phyloP scores from a whole-genome alignment of 2,113 vertebrate genomes.

The Melanotaenia duboulayi region DNA sequence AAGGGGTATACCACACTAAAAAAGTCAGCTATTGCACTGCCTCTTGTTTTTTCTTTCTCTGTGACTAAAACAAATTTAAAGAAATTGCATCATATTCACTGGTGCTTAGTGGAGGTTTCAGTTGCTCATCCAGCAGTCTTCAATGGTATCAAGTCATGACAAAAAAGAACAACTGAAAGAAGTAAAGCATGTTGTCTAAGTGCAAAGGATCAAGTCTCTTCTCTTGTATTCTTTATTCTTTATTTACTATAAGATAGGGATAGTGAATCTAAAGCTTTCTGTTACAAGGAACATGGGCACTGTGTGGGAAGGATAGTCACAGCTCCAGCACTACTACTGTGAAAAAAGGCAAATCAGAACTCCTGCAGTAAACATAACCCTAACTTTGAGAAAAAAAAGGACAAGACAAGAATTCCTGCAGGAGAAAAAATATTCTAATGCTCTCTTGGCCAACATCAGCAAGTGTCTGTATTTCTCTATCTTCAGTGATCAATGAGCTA shows the following conservation, averaged over 20 bases:
- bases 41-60: conserved; percentile 6
- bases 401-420: background rate
- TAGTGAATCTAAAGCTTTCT: background rate
- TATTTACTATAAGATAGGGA: background rate
- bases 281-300: background rate
- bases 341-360: conserved; percentile 19
- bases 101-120: conserved; percentile 3
- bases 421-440: background rate
- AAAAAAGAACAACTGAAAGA: background rate
- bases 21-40: conserved; percentile 18
- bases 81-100: conserved; percentile 36
- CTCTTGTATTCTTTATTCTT: background rate
- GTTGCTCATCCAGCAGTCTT: background rate
- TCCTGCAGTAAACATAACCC: background rate
- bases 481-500: conserved; percentile 40
- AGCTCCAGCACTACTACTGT: background rate
- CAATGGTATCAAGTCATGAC: background rate
- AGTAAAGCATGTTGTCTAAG: background rate
- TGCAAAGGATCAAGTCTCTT: background rate
- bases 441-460: conserved; percentile 3
- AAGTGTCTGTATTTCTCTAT: conserved; percentile 9
- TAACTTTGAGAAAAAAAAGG: background rate
- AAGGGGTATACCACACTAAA: conserved; percentile 21
- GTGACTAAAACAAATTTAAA: conserved; percentile 25
- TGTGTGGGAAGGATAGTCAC: conserved; percentile 16